Base-by-base conservation (phyloP, 2,797 vertebrate species). In the Arctocebus calabarensis region DNA sequence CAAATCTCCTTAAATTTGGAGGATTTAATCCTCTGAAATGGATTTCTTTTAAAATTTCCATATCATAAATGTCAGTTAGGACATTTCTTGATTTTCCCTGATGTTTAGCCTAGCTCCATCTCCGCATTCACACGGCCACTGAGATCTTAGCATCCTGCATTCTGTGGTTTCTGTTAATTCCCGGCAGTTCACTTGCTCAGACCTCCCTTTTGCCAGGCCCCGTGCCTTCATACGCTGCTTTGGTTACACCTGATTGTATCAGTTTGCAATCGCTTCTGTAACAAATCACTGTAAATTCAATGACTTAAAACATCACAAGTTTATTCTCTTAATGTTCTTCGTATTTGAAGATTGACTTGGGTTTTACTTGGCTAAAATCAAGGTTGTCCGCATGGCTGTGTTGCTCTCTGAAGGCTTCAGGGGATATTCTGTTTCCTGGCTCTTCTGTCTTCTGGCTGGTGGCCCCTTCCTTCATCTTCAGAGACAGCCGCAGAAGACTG, bases 31-130 rank as follows among this genome's bases (percentile, higher is more conserved):
- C 74, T 85, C 37, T 59, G 88, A 85, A 66, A 40, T 84, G 57
- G 48, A 32, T 77, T 90, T 84, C 8, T 82, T 78, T 88, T 89
- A 57, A 19, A 66, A 78, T 73, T 86, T 85, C 45, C 29, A 16
- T 70, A n/a, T 84, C 55, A 34, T 2, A 48, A 23, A 10, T 34
- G 27, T 84, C 23, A 73, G 19, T 43, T 16, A 25, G 40, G 57
- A 48, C 29, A 52, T 52, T 37, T 87, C 48, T 25, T 74, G 37
- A 57, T 77, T 96, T 34, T 87, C 66, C 0, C 1, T 4, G 32
- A 7, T 34, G 52, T 7, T 29, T 78, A 20, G 43, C 5, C 7
- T 64, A 27, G 34, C 1, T 20, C 73, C 13, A 3, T 27, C 2
- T 13, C 52, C 7, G 13, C 40, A 7, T 55, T 66, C 66, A 23